Evolutionary conservation across 2,888 invertebrate species (phyloP), one percentile per base, ranked within the genome.

Genomic region (Allolobophora icterica): DNA sequence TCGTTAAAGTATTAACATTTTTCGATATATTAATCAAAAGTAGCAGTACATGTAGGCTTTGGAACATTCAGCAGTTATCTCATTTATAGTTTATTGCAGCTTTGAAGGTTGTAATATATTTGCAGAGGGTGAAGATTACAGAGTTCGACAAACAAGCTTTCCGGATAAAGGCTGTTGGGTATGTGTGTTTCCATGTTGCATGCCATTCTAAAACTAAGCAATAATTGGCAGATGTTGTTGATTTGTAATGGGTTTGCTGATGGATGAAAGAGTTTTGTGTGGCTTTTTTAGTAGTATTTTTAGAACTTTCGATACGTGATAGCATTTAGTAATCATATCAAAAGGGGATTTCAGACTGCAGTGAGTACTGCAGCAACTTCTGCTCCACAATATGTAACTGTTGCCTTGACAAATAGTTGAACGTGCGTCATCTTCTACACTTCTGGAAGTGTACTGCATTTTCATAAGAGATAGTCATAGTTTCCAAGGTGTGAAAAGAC

Each of bases 101-200:
- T n/a, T 71, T n/a, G 71, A 71, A 71, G 6, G 11, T n/a, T 24
- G 24, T n/a, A 6, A 71, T 71, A 89, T 71, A 71, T 34, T 89
- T 97, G 95, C 97, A 97, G 96, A 98, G 98, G 96, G 96, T 99
- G 93, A 97, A 97, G 93, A 98, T 99, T 93, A 97, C 97, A 45
- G 97, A 98, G 95, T 98, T 99, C 95, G 97, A 98, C 94, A 96
- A 96, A 91, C 97, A 97, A 94, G 97, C 97, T 93, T 98, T 98
- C 95, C 97, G 96, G 94, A 97, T 99, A 94, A 97, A 97, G 93
- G 96, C 97, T 4, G 95, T 94, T 92, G 96, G 96, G 94, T 96
- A 94, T 94, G 94, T 94, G 35, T 42, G n/a, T 52, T 30, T 91
- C n/a, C 17, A n/a, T 30, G 71, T n/a, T 71, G 71, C 71, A 11